Percentiles rank a stretch among this genome's conserved stretches.
phyloP scores from a whole-genome alignment of 2,113 vertebrate species.

The Xiphophorus maculatus region DNA sequence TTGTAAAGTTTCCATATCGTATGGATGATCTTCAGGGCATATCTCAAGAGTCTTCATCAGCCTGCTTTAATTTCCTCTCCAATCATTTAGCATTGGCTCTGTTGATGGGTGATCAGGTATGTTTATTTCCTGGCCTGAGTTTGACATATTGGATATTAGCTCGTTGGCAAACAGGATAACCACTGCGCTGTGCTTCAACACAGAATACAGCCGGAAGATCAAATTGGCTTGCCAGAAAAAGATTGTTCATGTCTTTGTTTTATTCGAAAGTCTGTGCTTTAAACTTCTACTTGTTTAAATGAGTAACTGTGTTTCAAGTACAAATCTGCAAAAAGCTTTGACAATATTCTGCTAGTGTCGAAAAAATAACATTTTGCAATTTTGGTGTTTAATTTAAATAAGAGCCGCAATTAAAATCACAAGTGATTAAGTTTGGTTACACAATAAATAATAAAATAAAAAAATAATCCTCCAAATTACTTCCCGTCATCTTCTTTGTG shows the following conservation, averaged over 20 bases:
- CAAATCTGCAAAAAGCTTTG: no score
- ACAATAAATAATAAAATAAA: no score
- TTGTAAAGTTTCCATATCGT: constrained; percentile 43
- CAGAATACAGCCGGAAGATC: neutral
- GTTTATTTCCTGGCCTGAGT: constrained; percentile 26
- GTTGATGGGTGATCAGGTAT: constrained; percentile 31
- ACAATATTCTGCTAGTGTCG: no score
- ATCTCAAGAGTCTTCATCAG: constrained; percentile 59
- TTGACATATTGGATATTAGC: constrained; percentile 17
- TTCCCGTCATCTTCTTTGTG: no score
- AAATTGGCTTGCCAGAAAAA: neutral
- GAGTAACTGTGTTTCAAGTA: no score
- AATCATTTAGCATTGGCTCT: constrained; percentile 24
- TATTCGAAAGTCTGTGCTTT: no score
- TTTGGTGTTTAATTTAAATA: no score
- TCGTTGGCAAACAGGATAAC: constrained; percentile 1
- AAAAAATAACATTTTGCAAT: no score
- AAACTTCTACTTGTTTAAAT: no score
- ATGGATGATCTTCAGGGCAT: constrained; percentile 41
- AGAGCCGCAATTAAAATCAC: no score
- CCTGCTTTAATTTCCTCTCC: constrained; percentile 66
- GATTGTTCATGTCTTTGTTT: neutral
- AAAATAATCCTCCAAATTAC: no score
- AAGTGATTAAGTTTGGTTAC: no score
- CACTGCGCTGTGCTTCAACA: rapidly evolving